A percentile compares a stretch with the other conserved stretches of the same genome.
phyloP scores from a whole-genome alignment of 1,140 invertebrate species.

The Bombus waltoni region DNA sequence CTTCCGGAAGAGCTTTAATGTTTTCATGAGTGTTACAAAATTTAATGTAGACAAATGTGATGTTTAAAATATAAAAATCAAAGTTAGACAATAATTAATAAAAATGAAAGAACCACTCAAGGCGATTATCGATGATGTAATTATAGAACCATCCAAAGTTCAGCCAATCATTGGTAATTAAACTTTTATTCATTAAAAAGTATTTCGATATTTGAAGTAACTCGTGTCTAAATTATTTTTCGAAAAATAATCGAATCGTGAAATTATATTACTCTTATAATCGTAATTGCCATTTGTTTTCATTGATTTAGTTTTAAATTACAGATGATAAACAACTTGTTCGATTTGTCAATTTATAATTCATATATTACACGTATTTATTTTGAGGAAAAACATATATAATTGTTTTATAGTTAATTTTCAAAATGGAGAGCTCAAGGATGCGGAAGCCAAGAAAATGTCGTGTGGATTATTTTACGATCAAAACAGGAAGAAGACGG shows the following conservation, averaged over 20 bases:
- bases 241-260: not conserved
- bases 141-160: slow-evolving; percentile 68
- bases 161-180: slow-evolving; percentile 75
- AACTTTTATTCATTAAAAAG: not conserved
- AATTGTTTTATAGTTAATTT: slow-evolving; percentile 75
- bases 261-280: not conserved
- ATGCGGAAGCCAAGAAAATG: slow-evolving; percentile 72
- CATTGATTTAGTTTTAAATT: not conserved
- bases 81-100: not conserved
- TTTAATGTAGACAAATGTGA: not conserved
- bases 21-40: not conserved
- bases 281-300: not conserved
- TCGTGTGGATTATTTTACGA: slow-evolving; percentile 76
- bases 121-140: slow-evolving; percentile 72
- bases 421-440: slow-evolving; percentile 76
- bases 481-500: slow-evolving; percentile 63
- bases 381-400: slow-evolving; percentile 30
- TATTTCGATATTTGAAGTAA: not conserved
- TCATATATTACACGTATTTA: not conserved
- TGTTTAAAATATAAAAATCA: not conserved
- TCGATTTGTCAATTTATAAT: not conserved
- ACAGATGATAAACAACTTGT: not conserved
- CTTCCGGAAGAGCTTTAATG: not conserved
- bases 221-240: not conserved
- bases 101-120: slow-evolving; percentile 67